Conservation (phyloP, 2,888 invertebrate species). For the Chrysolina haemoptera region DNA sequence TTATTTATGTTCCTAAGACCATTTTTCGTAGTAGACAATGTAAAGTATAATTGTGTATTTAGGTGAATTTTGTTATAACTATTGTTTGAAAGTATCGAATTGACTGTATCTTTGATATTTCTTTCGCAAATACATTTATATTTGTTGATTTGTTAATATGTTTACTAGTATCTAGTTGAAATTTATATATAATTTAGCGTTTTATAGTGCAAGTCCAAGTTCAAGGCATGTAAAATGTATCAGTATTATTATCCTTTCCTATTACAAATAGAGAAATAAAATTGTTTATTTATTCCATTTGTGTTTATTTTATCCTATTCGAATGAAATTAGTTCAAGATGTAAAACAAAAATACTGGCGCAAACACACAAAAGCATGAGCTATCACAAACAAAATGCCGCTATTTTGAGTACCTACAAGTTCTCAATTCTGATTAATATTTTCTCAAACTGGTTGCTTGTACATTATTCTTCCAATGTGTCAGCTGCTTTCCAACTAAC, state of each 20-base stretch:
- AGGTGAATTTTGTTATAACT: conserved; percentile 31
- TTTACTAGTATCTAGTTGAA: conserved; percentile 53
- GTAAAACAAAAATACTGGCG: too few relatives aligned
- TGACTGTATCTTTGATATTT: conserved; percentile 40
- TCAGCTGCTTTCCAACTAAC: too few relatives aligned
- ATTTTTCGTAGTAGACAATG: conserved; percentile 33
- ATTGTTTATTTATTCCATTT: conserved; percentile 54
- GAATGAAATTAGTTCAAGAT: neutral
- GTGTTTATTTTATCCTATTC: conserved; percentile 27
- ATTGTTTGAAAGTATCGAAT: conserved; percentile 44
- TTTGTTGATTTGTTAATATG: conserved; percentile 61
- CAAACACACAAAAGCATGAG: too few relatives aligned
- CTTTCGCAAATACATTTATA: conserved; percentile 56
- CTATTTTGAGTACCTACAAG: too few relatives aligned
- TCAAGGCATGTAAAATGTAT: conserved; percentile 65
- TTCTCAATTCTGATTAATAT: too few relatives aligned
- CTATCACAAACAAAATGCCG: too few relatives aligned
- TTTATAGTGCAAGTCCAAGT: conserved; percentile 44
- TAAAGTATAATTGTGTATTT: conserved; percentile 38
- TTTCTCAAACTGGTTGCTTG: too few relatives aligned
- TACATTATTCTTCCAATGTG: too few relatives aligned
- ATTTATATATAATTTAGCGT: conserved; percentile 49
- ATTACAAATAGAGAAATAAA: conserved; percentile 59
- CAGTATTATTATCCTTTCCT: conserved; percentile 67
- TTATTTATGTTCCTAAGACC: conserved; percentile 42